Percentiles rank a stretch among this genome's conserved stretches.
Conservation (phyloP, 1,140 invertebrate genomes). For the Drosophila trapezifrons region DNA sequence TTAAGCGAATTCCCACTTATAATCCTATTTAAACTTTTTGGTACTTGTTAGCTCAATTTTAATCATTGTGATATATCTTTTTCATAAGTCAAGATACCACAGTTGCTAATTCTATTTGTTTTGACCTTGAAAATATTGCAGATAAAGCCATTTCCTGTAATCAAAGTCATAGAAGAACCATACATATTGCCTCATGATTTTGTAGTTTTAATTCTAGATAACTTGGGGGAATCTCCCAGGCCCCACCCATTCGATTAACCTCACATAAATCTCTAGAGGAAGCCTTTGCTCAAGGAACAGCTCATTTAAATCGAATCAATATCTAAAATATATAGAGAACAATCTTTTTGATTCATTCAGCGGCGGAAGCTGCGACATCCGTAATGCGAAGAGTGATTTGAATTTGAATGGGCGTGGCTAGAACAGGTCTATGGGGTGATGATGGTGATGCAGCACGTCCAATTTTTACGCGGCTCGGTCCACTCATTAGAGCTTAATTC, state of each 20-base stretch:
- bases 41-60: neutral
- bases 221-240: constrained; percentile 5
- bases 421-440: constrained; percentile 47
- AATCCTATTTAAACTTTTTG: neutral
- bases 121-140: constrained; percentile 29
- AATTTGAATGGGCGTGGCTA: constrained; percentile 47
- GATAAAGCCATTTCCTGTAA: constrained; percentile 23
- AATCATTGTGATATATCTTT: neutral
- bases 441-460: constrained; percentile 51
- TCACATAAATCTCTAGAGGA: constrained; percentile 10
- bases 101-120: neutral
- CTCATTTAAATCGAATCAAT: constrained; percentile 10
- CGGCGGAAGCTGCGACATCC: constrained; percentile 30
- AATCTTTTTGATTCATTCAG: constrained; percentile 21
- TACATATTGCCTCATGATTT: constrained; percentile 8
- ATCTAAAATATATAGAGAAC: neutral
- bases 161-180: constrained; percentile 6
- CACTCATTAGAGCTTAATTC: constrained; percentile 48
- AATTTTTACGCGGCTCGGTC: constrained; percentile 44
- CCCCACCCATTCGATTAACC: constrained; percentile 9
- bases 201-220: constrained; percentile 2
- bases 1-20: neutral
- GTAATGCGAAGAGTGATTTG: constrained; percentile 22
- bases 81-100: neutral
- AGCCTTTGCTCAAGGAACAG: constrained; percentile 29